Conservation (phyloP, 1,140 invertebrate species). For the Heterodera schachtii region DNA sequence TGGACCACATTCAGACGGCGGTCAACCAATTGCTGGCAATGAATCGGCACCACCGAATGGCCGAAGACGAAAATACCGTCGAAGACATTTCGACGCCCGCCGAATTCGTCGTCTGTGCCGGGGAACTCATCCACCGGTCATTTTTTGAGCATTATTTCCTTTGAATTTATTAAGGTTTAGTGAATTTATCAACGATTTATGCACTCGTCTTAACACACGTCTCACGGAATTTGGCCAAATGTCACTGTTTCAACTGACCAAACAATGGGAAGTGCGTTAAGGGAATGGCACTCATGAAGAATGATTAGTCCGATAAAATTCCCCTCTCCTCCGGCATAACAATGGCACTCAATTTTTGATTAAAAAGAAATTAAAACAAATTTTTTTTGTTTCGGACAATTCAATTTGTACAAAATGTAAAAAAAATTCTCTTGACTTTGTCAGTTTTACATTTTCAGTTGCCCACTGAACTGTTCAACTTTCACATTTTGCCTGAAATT, state of each 20-base stretch:
- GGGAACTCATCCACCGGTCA: slow-evolving; percentile 48
- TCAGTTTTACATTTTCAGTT: slow-evolving; percentile 12
- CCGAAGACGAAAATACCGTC: not conserved
- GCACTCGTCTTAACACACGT: slow-evolving; percentile 36
- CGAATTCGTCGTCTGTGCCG: slow-evolving; percentile 48
- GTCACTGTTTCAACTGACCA: slow-evolving; percentile 45
- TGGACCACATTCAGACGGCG: slow-evolving; percentile 19
- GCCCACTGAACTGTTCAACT: slow-evolving; percentile 48
- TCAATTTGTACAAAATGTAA: too few species aligned
- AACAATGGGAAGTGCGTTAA: slow-evolving; percentile 23
- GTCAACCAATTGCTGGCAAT: slow-evolving; percentile 9
- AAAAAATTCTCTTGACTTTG: not conserved
- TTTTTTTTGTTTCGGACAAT: too few species aligned
- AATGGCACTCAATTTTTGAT: too few species aligned
- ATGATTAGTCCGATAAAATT: not conserved
- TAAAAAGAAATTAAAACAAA: too few species aligned
- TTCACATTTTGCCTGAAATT: slow-evolving; percentile 47
- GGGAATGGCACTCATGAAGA: not conserved
- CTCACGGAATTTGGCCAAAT: slow-evolving; percentile 48
- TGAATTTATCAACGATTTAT: slow-evolving; percentile 43
- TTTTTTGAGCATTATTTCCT: not conserved
- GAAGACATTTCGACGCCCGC: slow-evolving; percentile 8
- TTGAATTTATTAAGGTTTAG: slow-evolving; percentile 29
- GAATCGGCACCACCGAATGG: slow-evolving; percentile 24
- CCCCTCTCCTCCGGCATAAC: too few species aligned